These are phyloP conservation scores for Cylloceria caligata DNA, from an alignment of 2,888 invertebrate genomes.

Conservation along the genomic window DNA sequence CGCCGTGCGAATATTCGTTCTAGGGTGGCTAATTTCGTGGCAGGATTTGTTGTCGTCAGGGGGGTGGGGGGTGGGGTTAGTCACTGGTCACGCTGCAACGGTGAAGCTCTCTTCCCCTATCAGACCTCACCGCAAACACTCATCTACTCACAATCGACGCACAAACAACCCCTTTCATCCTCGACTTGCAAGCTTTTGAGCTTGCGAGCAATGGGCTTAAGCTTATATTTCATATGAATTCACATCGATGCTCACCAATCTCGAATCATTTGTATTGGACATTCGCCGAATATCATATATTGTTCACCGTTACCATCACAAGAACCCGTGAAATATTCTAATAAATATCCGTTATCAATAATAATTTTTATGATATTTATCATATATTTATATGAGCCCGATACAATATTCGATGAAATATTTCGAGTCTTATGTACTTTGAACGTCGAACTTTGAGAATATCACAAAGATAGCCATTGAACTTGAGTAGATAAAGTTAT, in stretches of 20 bases:
- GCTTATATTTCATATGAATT: conserved; percentile 31
- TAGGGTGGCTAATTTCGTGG: conserved; percentile 62
- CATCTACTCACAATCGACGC: conserved; percentile 1
- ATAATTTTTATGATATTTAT: not conserved
- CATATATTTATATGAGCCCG: not conserved
- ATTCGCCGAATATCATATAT: not conserved
- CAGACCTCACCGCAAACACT: conserved; percentile 21
- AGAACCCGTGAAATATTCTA: not conserved
- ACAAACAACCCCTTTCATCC: conserved; percentile 2
- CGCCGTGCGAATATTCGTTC: conserved; percentile 49
- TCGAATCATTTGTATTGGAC: not conserved
- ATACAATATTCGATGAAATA: not conserved
- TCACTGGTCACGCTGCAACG: conserved; percentile 45
- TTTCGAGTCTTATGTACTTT: too few relatives aligned
- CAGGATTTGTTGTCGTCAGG: conserved; percentile 7
- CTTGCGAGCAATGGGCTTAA: conserved; percentile 18
- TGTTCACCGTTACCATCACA: not conserved
- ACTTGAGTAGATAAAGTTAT: not conserved
- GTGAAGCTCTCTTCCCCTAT: conserved; percentile 34
- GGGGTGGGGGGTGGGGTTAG: too few relatives aligned
- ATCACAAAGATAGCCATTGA: not conserved
- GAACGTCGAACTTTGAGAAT: too few relatives aligned
- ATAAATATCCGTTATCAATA: not conserved
- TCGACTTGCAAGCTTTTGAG: conserved; percentile 24
- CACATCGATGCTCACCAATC: not conserved